These are phyloP conservation scores for Tubulanus polymorphus DNA, from an alignment of 2,888 invertebrate species.

Conservation along the genomic window DNA sequence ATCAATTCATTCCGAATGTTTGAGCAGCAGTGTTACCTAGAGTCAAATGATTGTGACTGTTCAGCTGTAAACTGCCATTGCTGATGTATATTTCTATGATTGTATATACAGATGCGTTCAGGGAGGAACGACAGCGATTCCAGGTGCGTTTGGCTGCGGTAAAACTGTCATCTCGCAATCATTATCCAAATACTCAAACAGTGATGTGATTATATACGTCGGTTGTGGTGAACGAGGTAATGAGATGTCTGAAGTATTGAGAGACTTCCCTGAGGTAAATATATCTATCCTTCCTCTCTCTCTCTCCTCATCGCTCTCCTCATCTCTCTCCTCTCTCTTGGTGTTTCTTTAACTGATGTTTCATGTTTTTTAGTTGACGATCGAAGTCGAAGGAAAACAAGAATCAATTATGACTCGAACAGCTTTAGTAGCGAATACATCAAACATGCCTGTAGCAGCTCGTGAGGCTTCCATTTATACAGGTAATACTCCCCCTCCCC, in stretches of 20 bases:
- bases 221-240: conserved; percentile 99
- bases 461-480: conserved; percentile 99
- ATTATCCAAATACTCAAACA: conserved; percentile 98
- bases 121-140: conserved; percentile 98
- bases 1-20: too few species aligned
- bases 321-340: too few species aligned
- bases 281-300: too few species aligned
- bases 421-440: conserved; percentile 97
- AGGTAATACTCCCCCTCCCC: conserved; percentile 51
- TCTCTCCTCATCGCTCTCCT: too few species aligned
- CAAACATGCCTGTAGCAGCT: conserved; percentile 99
- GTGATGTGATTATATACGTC: conserved; percentile 98
- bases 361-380: conserved; percentile 63
- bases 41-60: too few species aligned
- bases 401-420: conserved; percentile 99
- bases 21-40: too few species aligned
- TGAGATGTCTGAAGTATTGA: conserved; percentile 98
- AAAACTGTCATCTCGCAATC: conserved; percentile 99
- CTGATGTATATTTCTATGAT: too few species aligned
- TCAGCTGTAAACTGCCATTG: too few species aligned
- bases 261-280: conserved; percentile 88
- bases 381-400: conserved; percentile 87
- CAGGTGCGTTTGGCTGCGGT: conserved; percentile 99
- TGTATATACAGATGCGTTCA: conserved; percentile 75
- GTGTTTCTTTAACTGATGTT: too few species aligned